Base-by-base conservation (phyloP, 2,797 vertebrate genomes). In the Eulemur mongoz region DNA sequence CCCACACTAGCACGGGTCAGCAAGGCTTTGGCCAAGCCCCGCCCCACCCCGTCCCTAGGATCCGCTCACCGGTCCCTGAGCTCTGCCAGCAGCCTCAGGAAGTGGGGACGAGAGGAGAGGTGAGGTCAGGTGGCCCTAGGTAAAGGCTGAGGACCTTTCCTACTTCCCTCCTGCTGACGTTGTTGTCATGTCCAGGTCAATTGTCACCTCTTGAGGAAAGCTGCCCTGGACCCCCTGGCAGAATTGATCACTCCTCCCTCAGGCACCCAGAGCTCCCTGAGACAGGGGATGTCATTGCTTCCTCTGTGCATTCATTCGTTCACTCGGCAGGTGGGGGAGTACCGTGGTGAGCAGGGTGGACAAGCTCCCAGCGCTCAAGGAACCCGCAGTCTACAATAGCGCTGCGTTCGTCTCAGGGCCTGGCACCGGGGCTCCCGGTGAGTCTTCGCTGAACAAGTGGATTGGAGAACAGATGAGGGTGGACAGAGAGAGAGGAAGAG, bases 381-480 rank as follows among this genome's bases (percentile, higher is more conserved):
- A 23, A 1, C 22, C 22, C 70, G 3, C 0, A 0, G 48, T 25
- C n/a, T 40, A 7, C 22, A 61, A 13, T 0, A 32, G 4, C 2
- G 10, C 8, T 7, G 1, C 3, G 1, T 10, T 67, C 32, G 17
- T 30, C 18, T 40, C 50, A 7, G 45, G 38, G 79, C 70, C 82
- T 38, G 35, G 48, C 50, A 10, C 22, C 2, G 0, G 27, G 32
- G 63, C 35, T 32, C 50, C 43, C 59, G 25, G 35, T 0, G 59
- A 48, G 50, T 69, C 43, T 54, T 18, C 40, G 32, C 30, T 73
- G 40, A 70, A 8, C 23, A 38, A 50, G n/a, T 15, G 30, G 23
- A 5, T 35, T 70, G 2, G 6, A 67, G 61, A 69, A 18, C 0
- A 27, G 30, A 70, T 13, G 22, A 17, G 0, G 14, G 57, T 43